Conservation (phyloP, 2,113 vertebrate genomes). For the Podarcis muralis region DNA sequence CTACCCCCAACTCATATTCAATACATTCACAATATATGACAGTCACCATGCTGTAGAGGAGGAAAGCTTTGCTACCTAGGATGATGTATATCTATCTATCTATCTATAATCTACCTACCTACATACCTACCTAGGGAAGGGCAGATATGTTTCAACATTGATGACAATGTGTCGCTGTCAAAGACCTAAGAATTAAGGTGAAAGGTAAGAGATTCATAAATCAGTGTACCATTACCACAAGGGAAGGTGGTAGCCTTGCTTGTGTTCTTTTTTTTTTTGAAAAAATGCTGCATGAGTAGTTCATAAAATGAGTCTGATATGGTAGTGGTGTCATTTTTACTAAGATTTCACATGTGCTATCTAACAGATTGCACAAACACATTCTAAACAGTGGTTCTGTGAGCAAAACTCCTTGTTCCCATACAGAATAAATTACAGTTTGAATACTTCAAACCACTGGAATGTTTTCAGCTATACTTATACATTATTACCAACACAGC, state of each 20-base stretch:
- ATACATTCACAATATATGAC: not conserved
- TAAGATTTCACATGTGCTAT: not conserved
- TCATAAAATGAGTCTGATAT: not conserved
- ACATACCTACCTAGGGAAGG: too few relatives aligned
- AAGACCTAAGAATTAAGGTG: not conserved
- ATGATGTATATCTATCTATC: not conserved
- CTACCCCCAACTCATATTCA: not conserved
- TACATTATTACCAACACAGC: rapidly evolving
- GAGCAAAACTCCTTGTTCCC: not conserved
- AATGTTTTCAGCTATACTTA: not conserved
- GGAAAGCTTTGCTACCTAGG: not conserved
- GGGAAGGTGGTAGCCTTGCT: not conserved
- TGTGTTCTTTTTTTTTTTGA: not conserved
- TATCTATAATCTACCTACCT: too few relatives aligned
- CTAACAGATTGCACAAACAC: not conserved
- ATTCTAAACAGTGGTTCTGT: not conserved
- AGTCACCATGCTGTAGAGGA: not conserved
- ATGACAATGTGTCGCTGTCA: too few relatives aligned
- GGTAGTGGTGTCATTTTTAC: not conserved
- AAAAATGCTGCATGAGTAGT: not conserved
- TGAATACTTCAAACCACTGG: not conserved
- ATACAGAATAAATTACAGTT: not conserved
- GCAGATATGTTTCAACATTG: not conserved
- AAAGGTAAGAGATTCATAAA: not conserved
- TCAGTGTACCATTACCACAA: not conserved